Percentiles rank a stretch among this genome's conserved stretches.
phyloP scores from a whole-genome alignment of 2,797 vertebrate genomes.

The Acanthis flammea region DNA sequence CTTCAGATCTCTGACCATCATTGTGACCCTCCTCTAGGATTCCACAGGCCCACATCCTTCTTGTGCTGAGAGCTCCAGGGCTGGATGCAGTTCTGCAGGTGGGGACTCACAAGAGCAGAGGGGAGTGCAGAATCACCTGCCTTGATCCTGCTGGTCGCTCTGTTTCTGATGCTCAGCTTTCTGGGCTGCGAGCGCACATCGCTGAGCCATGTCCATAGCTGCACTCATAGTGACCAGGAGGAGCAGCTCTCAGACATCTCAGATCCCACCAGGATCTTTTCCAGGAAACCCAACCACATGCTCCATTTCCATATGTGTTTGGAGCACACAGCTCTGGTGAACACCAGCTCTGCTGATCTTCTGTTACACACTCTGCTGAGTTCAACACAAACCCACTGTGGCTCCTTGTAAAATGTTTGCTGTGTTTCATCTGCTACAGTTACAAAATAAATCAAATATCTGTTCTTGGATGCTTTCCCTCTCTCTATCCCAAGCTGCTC shows the following conservation, averaged over 20 bases:
- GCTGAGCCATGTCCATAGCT: neutral
- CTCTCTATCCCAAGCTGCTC: neutral
- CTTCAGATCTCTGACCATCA: neutral
- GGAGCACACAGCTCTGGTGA: neutral
- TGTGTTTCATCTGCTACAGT: neutral
- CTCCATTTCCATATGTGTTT: neutral
- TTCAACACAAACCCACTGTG: neutral
- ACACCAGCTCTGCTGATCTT: neutral
- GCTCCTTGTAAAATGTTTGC: neutral
- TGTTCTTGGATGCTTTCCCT: constrained; percentile 9
- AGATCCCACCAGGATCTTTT: neutral
- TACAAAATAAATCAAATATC: constrained; percentile 11
- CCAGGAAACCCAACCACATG: neutral
- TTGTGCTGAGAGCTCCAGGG: too few relatives aligned
- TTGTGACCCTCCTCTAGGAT: too few relatives aligned
- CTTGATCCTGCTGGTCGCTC: neutral
- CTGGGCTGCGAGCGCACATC: neutral
- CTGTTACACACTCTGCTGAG: neutral
- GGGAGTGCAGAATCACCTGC: neutral
- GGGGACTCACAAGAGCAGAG: neutral
- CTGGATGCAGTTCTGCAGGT: neutral
- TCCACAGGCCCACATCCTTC: neutral
- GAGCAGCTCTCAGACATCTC: neutral
- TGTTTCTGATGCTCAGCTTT: rapidly evolving
- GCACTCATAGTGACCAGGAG: neutral